Percentiles rank a stretch among this genome's conserved stretches.
Evolutionary conservation across 2,797 vertebrate genomes (phyloP).

Genomic region (Sitta carolinensis): DNA sequence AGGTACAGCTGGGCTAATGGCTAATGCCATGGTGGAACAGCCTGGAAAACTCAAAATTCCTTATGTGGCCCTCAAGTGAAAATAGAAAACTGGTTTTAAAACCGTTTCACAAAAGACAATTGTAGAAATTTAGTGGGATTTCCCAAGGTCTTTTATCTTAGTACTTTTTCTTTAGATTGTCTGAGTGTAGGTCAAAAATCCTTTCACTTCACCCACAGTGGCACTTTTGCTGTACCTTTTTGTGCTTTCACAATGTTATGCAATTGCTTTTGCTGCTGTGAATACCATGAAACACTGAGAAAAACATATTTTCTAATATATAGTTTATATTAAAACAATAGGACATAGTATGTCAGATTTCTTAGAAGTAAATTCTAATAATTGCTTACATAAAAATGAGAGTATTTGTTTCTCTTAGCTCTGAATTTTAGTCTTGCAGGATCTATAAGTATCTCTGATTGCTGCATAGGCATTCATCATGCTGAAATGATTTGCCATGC

Average conservation of each 20-base stretch:
- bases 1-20: background rate
- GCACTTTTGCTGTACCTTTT: constrained; percentile 28
- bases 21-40: background rate
- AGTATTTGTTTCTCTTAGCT: constrained; percentile 65
- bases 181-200: constrained; percentile 20
- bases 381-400: constrained; percentile 72
- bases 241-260: constrained; percentile 12
- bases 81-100: constrained; percentile 51
- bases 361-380: constrained; percentile 75
- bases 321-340: constrained; percentile 73
- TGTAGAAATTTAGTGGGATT: constrained; percentile 31
- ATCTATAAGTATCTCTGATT: constrained; percentile 47
- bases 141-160: background rate
- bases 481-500: constrained; percentile 62
- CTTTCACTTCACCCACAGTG: background rate
- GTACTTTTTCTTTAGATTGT: background rate
- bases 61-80: constrained; percentile 42
- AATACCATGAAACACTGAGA: background rate
- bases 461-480: constrained; percentile 55
- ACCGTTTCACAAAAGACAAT: background rate
- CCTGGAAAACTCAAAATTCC: constrained; percentile 34
- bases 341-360: constrained; percentile 64
- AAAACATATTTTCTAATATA: constrained; percentile 54
- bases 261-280: constrained; percentile 47
- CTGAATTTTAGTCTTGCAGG: constrained; percentile 69